phyloP scores from a whole-genome alignment of 2,113 vertebrate species.

The Sinocyclocheilus anophthalmus region DNA sequence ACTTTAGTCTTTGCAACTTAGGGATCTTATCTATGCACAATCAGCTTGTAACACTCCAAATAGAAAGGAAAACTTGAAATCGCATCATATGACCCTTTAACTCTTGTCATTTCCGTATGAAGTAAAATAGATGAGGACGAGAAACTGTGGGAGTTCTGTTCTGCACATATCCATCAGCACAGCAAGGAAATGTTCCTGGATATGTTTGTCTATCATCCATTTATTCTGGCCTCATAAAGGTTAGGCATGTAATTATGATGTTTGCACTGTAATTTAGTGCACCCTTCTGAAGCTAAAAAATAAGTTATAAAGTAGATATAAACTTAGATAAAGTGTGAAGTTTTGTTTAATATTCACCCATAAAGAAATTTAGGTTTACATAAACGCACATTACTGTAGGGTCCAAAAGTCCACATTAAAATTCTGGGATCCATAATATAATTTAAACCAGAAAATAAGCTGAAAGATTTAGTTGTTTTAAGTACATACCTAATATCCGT shows the following conservation, averaged over 20 bases:
- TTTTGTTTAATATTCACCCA: neutral
- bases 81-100: neutral
- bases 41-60: too few species aligned
- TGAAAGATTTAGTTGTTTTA: too few species aligned
- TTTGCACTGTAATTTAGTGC: constrained; percentile 57
- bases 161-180: constrained; percentile 42
- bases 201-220: constrained; percentile 54
- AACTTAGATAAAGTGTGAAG: constrained; percentile 1
- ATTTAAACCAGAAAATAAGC: too few species aligned
- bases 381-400: too few species aligned
- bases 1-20: too few species aligned
- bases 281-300: constrained; percentile 39
- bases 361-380: too few species aligned
- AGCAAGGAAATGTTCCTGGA: constrained; percentile 51
- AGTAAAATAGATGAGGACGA: constrained; percentile 22
- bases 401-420: too few species aligned
- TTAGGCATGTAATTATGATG: constrained; percentile 51
- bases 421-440: too few species aligned
- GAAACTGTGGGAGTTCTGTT: constrained; percentile 2
- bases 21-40: too few species aligned
- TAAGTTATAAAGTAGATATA: constrained; percentile 37
- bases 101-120: constrained; percentile 16
- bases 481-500: too few species aligned
- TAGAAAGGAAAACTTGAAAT: too few species aligned
- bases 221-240: constrained; percentile 40